These are phyloP conservation scores for Ophioninae sp. DNA, from an alignment of 2,888 invertebrate genomes.

Conservation along the genomic window DNA sequence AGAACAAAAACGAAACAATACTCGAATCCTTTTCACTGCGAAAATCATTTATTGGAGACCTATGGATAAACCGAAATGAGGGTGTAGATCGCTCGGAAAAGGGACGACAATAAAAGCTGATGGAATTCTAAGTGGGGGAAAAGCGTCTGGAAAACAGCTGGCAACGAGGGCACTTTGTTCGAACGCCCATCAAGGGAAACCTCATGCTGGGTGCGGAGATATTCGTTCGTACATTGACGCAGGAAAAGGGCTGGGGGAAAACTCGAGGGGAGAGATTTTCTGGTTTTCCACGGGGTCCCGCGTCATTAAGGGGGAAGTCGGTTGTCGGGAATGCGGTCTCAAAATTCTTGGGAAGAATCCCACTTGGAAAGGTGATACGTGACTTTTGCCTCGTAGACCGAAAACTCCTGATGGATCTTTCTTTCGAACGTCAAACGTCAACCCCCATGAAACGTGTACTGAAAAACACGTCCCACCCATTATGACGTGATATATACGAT, in stretches of 20 bases:
- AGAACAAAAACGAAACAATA: too few species aligned
- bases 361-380: conserved; percentile 31
- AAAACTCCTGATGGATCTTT: background rate
- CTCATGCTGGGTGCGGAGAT: conserved; percentile 4
- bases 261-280: conserved; percentile 18
- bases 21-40: too few species aligned
- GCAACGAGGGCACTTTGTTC: conserved; percentile 19
- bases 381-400: conserved; percentile 34
- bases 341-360: conserved; percentile 6
- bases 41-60: too few species aligned
- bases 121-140: background rate
- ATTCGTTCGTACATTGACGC: conserved; percentile 31
- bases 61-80: too few species aligned
- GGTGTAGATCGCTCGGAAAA: background rate
- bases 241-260: conserved; percentile 45
- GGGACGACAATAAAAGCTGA: background rate
- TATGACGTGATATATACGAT: background rate
- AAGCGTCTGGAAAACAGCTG: conserved; percentile 64
- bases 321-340: background rate
- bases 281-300: conserved; percentile 1
- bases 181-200: conserved; percentile 27
- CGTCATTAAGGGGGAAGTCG: background rate
- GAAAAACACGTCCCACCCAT: background rate
- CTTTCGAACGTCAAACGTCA: background rate
- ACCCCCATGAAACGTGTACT: too few species aligned